These are phyloP conservation scores for Cylloceria caligata DNA, from an alignment of 2,888 invertebrate species.

Conservation along the genomic window DNA sequence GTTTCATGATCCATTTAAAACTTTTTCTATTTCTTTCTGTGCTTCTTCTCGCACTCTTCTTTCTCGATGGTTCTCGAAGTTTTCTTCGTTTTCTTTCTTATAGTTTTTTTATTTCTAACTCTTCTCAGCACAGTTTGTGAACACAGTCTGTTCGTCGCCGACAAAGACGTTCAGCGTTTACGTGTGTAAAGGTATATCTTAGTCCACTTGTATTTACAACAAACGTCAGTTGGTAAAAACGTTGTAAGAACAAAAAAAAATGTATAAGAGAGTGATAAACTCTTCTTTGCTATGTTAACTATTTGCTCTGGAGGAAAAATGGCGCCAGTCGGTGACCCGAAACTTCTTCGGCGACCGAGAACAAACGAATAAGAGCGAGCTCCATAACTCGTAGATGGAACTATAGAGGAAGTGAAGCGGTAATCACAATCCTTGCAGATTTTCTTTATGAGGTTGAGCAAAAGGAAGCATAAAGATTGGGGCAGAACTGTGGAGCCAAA, in stretches of 20 bases:
- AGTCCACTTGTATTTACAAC: background rate
- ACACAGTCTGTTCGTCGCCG: slow-evolving; percentile 4
- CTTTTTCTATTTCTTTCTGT: background rate
- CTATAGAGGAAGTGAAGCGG: slow-evolving; percentile 29
- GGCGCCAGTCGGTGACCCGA: slow-evolving; percentile 35
- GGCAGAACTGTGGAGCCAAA: background rate
- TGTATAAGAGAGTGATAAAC: background rate
- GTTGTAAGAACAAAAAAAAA: slow-evolving; percentile 9
- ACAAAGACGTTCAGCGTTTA: background rate
- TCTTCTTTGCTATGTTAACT: slow-evolving; percentile 3
- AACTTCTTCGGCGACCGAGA: slow-evolving; percentile 43
- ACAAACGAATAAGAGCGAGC: slow-evolving; percentile 46
- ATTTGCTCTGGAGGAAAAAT: slow-evolving; percentile 23
- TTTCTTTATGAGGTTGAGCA: slow-evolving; percentile 50
- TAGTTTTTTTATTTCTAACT: background rate
- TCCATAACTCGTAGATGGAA: slow-evolving; percentile 36
- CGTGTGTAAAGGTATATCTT: background rate
- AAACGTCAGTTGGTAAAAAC: slow-evolving; percentile 24
- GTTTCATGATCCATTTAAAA: slow-evolving; percentile 16
- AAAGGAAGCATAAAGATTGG: slow-evolving; percentile 27
- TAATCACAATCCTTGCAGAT: slow-evolving; percentile 58
- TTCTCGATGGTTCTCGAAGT: background rate
- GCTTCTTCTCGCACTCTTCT: background rate
- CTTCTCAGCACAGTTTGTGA: background rate
- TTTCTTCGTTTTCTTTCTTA: background rate